These are phyloP conservation scores for Bradypodion pumilum DNA, from an alignment of 2,797 vertebrate genomes.

Conservation along the genomic window DNA sequence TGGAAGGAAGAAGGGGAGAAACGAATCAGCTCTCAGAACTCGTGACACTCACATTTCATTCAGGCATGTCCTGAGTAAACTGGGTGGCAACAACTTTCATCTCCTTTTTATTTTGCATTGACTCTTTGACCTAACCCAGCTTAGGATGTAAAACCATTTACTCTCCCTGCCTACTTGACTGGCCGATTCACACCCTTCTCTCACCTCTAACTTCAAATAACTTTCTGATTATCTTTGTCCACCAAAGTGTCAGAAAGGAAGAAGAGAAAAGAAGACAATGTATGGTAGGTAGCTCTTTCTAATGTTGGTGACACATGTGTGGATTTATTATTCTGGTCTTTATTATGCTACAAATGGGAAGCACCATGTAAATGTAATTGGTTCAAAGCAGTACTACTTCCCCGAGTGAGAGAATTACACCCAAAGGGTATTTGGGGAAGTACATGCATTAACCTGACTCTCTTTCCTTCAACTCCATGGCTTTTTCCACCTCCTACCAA, in stretches of 20 bases:
- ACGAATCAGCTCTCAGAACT: slow-evolving; percentile 24
- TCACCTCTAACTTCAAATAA: neutral
- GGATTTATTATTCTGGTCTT: neutral
- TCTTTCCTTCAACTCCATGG: neutral
- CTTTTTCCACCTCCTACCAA: too few relatives aligned
- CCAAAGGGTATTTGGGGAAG: neutral
- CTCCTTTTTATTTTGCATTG: neutral
- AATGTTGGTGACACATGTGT: neutral
- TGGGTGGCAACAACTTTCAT: neutral
- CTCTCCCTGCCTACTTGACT: neutral
- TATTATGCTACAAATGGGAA: neutral
- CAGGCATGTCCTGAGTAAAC: neutral
- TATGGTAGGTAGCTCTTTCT: neutral
- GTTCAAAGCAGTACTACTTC: neutral
- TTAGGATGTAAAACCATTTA: neutral
- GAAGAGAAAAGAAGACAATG: neutral
- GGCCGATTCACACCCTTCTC: neutral
- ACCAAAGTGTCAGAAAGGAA: neutral
- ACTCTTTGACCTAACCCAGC: neutral
- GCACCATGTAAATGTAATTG: neutral
- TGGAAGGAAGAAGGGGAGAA: slow-evolving; percentile 31
- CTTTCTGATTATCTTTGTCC: neutral
- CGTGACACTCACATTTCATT: neutral
- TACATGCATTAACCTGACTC: neutral
- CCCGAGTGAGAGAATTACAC: neutral